Evolutionary conservation across 2,797 vertebrate species (phyloP).

Genomic region (Eutrigla gurnardus): DNA sequence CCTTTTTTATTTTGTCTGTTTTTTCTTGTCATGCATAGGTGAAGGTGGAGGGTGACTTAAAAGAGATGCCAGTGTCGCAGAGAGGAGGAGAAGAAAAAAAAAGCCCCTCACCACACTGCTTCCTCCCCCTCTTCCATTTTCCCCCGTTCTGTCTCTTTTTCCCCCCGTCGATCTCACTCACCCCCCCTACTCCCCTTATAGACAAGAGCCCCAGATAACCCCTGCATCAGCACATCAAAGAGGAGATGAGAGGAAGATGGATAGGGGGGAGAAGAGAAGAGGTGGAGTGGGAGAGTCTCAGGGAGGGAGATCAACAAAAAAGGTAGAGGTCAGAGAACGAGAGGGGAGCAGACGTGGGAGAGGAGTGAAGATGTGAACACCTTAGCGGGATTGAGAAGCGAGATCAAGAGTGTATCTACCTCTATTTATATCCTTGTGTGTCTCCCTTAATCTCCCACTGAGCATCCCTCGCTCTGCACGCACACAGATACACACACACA

Average conservation of each 20-base stretch:
- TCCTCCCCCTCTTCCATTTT: conserved; percentile 11
- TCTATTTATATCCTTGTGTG: conserved; percentile 41
- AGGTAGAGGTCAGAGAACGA: conserved; percentile 57
- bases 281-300: conserved; percentile 51
- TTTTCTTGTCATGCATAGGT: conserved; percentile 9
- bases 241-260: conserved; percentile 70
- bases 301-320: conserved; percentile 54
- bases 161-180: conserved; percentile 21
- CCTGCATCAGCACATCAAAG: conserved; percentile 77
- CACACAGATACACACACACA: conserved; percentile 28
- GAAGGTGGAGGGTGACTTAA: conserved; percentile 57
- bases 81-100: not conserved
- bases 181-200: conserved; percentile 45
- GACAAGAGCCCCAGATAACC: conserved; percentile 74
- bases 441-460: conserved; percentile 37
- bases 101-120: conserved; percentile 32
- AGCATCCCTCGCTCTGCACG: not conserved
- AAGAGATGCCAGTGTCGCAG: conserved; percentile 55
- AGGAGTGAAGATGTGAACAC: conserved; percentile 54
- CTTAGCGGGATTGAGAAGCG: conserved; percentile 46
- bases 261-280: conserved; percentile 32
- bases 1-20: conserved; percentile 7
- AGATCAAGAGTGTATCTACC: conserved; percentile 38
- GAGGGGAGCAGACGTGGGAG: conserved; percentile 26
- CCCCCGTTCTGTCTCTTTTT: conserved; percentile 27